Evolutionary conservation across 2,888 invertebrate species (phyloP).

Genomic region (Apeira syringaria): DNA sequence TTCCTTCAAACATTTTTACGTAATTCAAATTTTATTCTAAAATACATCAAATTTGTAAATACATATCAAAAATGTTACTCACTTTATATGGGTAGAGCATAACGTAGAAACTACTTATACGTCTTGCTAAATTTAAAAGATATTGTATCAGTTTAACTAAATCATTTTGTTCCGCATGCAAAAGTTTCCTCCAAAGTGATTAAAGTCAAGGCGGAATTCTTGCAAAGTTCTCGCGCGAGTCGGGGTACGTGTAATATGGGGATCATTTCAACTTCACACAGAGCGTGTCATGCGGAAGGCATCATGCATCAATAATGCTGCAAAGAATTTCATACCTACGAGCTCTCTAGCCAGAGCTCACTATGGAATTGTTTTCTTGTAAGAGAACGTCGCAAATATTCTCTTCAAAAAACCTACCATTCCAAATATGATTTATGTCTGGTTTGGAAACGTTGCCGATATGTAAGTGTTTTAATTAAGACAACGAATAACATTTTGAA

Average conservation of each 20-base stretch:
- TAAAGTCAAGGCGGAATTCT: constrained; percentile 22
- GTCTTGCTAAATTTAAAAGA: too few species aligned
- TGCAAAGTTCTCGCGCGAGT: constrained; percentile 24
- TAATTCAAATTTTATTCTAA: too few species aligned
- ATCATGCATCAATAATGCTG: constrained; percentile 27
- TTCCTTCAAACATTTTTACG: too few species aligned
- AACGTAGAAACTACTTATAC: too few species aligned
- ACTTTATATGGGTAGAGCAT: too few species aligned
- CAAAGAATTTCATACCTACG: constrained; percentile 7
- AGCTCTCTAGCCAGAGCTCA: neutral
- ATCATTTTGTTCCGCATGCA: constrained; percentile 4
- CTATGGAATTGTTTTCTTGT: neutral
- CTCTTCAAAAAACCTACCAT: neutral
- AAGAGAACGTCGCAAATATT: neutral
- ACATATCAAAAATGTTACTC: too few species aligned
- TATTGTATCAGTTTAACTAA: neutral
- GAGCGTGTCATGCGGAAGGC: constrained; percentile 26
- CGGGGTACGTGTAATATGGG: constrained; percentile 23
- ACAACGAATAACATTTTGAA: constrained; percentile 26
- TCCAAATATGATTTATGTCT: neutral
- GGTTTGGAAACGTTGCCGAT: neutral
- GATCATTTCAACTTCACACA: constrained; percentile 22
- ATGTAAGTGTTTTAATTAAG: too few species aligned
- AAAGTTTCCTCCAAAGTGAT: constrained; percentile 11
- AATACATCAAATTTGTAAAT: too few species aligned